phyloP scores from a whole-genome alignment of 2,113 vertebrate genomes.

The Ophiodon elongatus region DNA sequence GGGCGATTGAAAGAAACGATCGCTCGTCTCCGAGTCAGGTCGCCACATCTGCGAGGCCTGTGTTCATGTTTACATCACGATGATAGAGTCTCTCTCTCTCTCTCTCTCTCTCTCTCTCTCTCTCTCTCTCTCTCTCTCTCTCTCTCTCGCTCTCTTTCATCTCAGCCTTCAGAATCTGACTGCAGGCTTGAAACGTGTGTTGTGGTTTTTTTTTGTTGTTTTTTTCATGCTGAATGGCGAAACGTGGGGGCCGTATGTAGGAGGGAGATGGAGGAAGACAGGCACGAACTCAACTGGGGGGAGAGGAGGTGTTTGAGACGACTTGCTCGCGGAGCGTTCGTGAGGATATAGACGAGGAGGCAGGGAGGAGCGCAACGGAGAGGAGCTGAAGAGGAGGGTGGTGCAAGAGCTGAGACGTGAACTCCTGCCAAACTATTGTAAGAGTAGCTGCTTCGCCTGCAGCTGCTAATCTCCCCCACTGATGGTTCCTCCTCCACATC shows the following conservation, averaged over 20 bases:
- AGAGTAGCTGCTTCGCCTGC: conserved; percentile 68
- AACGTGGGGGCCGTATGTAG: conserved; percentile 5
- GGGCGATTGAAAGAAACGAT: conserved; percentile 41
- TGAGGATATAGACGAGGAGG: conserved; percentile 8
- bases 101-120: conserved; percentile 18
- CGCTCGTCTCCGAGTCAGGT: conserved; percentile 61
- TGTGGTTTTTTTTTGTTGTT: conserved; percentile 65
- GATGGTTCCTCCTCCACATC: conserved; percentile 59
- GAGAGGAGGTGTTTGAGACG: conserved; percentile 19
- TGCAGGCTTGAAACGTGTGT: conserved; percentile 37
- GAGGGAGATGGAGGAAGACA: conserved; percentile 7
- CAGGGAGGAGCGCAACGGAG: conserved; percentile 18
- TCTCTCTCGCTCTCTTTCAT: conserved; percentile 23
- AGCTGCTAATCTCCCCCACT: conserved; percentile 73
- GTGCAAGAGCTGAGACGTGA: conserved; percentile 63
- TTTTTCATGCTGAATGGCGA: conserved; percentile 51
- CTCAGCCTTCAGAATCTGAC: conserved; percentile 59
- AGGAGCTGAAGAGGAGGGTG: conserved; percentile 46
- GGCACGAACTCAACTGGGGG: conserved; percentile 3
- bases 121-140: conserved; percentile 30
- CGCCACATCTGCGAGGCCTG: conserved; percentile 57
- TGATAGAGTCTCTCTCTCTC: conserved; percentile 50
- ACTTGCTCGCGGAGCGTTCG: conserved; percentile 13
- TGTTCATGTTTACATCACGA: conserved; percentile 62
- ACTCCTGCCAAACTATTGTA: conserved; percentile 69